Evolutionary conservation across 2,113 vertebrate species (phyloP).

Genomic region (Oncorhynchus masou): DNA sequence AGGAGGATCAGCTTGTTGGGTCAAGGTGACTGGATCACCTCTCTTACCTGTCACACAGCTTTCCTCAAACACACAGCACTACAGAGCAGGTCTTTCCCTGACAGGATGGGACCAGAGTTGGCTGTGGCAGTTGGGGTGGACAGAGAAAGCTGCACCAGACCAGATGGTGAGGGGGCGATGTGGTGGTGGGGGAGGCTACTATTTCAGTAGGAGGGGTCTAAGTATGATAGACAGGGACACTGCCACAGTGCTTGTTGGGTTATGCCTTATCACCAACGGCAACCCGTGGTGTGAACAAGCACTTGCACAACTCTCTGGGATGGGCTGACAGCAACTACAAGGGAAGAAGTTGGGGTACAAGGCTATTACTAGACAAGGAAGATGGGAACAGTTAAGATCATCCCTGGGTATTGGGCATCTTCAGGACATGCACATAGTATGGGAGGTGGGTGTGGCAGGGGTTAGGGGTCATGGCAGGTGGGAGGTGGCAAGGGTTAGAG

Average conservation of each 20-base stretch:
- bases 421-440: slow-evolving; percentile 83
- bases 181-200: too few relatives aligned
- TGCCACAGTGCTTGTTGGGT: slow-evolving; percentile 75
- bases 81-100: not conserved
- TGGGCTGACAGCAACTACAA: slow-evolving; percentile 39
- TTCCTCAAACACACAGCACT: too few relatives aligned
- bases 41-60: too few relatives aligned
- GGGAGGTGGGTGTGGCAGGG: slow-evolving; percentile 25
- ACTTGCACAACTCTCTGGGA: slow-evolving; percentile 61
- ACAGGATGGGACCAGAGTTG: not conserved
- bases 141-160: slow-evolving; percentile 14
- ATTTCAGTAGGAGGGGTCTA: not conserved
- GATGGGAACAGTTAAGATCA: slow-evolving; percentile 60
- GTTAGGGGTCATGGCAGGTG: slow-evolving; percentile 11
- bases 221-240: slow-evolving; percentile 39
- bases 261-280: slow-evolving; percentile 55
- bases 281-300: slow-evolving; percentile 74
- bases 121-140: not conserved
- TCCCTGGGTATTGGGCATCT: slow-evolving; percentile 53
- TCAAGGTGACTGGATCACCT: not conserved
- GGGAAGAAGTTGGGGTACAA: slow-evolving; percentile 34
- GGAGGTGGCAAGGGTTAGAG: too few relatives aligned
- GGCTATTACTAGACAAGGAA: slow-evolving; percentile 66
- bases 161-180: slow-evolving; percentile 51
- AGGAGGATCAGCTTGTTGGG: slow-evolving; percentile 23